These are phyloP conservation scores for Sepiola atlantica DNA, from an alignment of 2,888 invertebrate genomes.

Conservation along the genomic window DNA sequence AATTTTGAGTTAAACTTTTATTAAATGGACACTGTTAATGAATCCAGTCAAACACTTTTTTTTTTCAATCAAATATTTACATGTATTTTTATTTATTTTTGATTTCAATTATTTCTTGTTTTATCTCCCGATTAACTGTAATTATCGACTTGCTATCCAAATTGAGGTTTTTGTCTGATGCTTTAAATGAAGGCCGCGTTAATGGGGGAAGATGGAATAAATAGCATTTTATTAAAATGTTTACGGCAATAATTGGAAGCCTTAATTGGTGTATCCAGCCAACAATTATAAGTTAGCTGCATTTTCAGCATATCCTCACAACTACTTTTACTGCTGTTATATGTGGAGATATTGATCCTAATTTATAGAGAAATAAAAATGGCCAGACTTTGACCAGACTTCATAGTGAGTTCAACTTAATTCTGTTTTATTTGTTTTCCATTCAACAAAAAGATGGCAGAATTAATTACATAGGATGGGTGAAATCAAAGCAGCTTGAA, in stretches of 20 bases:
- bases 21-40: neutral
- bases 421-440: neutral
- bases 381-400: neutral
- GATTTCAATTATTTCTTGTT: neutral
- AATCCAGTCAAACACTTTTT: neutral
- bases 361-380: slow-evolving; percentile 6
- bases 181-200: neutral
- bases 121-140: neutral
- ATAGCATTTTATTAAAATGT: neutral
- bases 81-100: neutral
- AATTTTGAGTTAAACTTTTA: neutral
- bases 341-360: neutral
- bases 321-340: neutral
- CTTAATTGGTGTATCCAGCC: neutral
- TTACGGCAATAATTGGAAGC: neutral
- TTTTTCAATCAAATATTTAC: too few relatives aligned
- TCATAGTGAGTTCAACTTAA: neutral
- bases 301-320: neutral
- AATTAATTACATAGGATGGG: neutral
- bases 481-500: neutral
- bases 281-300: neutral
- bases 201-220: neutral
- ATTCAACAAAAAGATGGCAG: slow-evolving; percentile 2
- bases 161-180: neutral
- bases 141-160: neutral